Percentiles rank a stretch among this genome's conserved stretches.
phyloP scores from a whole-genome alignment of 1,140 invertebrate species.

The Drosophila pandora region DNA sequence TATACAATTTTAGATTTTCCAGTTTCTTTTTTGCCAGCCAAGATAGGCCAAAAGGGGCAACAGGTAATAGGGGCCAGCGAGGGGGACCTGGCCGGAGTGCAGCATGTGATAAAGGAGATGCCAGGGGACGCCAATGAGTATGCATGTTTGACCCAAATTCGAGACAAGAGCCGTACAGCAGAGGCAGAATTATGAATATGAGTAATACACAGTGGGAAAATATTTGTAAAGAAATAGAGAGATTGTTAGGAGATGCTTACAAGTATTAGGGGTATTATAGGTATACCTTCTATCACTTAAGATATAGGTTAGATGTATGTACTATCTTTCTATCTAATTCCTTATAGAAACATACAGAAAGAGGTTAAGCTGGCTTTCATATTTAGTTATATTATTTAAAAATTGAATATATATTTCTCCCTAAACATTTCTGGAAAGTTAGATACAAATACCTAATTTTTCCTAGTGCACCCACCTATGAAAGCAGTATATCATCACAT shows the following conservation, averaged over 20 bases:
- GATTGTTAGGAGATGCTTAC: too few relatives aligned
- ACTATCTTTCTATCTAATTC: too few relatives aligned
- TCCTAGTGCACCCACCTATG: conserved; percentile 15
- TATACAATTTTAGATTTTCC: conserved; percentile 78
- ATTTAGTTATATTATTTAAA: too few relatives aligned
- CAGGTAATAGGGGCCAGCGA: background rate
- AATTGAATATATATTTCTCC: too few relatives aligned
- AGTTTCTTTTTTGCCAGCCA: conserved; percentile 43
- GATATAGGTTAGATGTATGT: too few relatives aligned
- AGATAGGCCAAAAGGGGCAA: conserved; percentile 6
- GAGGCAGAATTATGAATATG: conserved; percentile 47
- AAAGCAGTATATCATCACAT: conserved; percentile 49
- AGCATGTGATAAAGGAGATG: conserved; percentile 48
- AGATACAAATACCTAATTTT: background rate
- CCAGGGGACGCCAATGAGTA: conserved; percentile 64
- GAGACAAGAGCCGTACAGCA: conserved; percentile 35
- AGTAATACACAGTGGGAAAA: conserved; percentile 19
- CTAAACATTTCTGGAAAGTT: background rate
- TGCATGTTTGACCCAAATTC: conserved; percentile 82
- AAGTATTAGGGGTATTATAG: too few relatives aligned
- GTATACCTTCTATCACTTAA: too few relatives aligned
- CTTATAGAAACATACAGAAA: too few relatives aligned
- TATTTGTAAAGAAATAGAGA: too few relatives aligned
- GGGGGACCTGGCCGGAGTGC: background rate
- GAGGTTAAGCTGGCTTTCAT: too few relatives aligned